Percentiles rank a stretch among this genome's conserved stretches.
Evolutionary conservation across 2,888 invertebrate genomes (phyloP).

Genomic region (Drosophila borealis): DNA sequence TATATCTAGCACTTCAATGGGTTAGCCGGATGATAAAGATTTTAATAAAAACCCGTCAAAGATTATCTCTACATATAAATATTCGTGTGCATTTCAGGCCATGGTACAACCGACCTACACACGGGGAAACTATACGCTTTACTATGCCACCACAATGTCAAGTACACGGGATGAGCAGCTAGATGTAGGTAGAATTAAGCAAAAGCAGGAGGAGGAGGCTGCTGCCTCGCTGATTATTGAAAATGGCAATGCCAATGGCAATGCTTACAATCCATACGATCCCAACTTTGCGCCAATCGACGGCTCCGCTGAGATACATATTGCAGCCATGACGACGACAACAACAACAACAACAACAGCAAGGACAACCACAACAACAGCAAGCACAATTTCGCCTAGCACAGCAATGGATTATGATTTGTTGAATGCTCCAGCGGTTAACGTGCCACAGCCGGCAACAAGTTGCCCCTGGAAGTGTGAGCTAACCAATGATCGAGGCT

Average conservation of each 20-base stretch:
- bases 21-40: constrained; percentile 38
- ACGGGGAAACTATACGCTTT: constrained; percentile 84
- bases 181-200: constrained; percentile 68
- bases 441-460: constrained; percentile 44
- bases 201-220: constrained; percentile 39
- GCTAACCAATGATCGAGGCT: constrained; percentile 96
- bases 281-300: constrained; percentile 73
- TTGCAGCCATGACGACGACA: constrained; percentile 49
- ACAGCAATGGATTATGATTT: constrained; percentile 55
- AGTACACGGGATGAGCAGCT: constrained; percentile 84
- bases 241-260: constrained; percentile 35
- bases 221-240: constrained; percentile 19
- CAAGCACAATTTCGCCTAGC: constrained; percentile 14
- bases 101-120: constrained; percentile 81
- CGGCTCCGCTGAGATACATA: constrained; percentile 60
- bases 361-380: constrained; percentile 27
- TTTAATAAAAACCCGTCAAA: constrained; percentile 38
- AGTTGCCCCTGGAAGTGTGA: constrained; percentile 95
- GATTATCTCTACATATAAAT: constrained; percentile 14
- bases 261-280: constrained; percentile 81
- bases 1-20: constrained; percentile 48
- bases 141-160: constrained; percentile 82
- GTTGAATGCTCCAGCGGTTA: constrained; percentile 31
- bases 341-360: constrained; percentile 26
- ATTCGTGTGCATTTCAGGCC: constrained; percentile 65